Percentiles rank a stretch among this genome's conserved stretches.
Conservation (phyloP, 2,797 vertebrate species). For the Anas flavirostris region DNA sequence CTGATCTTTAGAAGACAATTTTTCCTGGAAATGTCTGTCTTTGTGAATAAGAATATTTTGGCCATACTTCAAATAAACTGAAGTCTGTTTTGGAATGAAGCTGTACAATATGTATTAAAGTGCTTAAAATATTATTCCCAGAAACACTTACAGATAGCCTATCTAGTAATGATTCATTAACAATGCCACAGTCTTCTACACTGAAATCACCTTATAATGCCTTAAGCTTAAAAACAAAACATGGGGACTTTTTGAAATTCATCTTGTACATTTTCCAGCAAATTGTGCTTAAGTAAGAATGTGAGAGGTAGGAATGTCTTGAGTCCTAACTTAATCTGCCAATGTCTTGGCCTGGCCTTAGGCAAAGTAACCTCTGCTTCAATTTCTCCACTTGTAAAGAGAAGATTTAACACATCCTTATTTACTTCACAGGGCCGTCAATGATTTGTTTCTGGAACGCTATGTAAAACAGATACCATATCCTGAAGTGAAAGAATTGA, state of each 20-base stretch:
- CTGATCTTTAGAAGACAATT: not conserved
- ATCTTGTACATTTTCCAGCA: not conserved
- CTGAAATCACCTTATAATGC: not conserved
- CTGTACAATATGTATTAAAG: not conserved
- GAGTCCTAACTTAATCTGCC: not conserved
- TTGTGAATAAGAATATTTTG: not conserved
- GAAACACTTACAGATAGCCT: not conserved
- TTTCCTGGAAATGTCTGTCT: not conserved
- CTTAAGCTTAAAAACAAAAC: not conserved
- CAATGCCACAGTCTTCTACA: not conserved
- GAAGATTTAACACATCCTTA: conserved; percentile 33
- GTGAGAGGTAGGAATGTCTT: not conserved
- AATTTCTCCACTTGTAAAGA: not conserved
- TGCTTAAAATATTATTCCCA: not conserved
- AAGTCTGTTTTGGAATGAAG: not conserved
- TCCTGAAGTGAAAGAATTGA: not conserved
- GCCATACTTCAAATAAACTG: not conserved
- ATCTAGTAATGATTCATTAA: not conserved
- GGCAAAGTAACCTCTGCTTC: conserved; percentile 24
- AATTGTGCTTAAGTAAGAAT: not conserved
- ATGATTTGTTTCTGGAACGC: not conserved
- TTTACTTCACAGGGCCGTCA: conserved; percentile 12
- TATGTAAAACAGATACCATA: not conserved
- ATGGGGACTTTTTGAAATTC: not conserved
- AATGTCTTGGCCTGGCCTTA: not conserved